Conservation (phyloP, 2,888 invertebrate genomes). For the Scaptomyza polygonia region DNA sequence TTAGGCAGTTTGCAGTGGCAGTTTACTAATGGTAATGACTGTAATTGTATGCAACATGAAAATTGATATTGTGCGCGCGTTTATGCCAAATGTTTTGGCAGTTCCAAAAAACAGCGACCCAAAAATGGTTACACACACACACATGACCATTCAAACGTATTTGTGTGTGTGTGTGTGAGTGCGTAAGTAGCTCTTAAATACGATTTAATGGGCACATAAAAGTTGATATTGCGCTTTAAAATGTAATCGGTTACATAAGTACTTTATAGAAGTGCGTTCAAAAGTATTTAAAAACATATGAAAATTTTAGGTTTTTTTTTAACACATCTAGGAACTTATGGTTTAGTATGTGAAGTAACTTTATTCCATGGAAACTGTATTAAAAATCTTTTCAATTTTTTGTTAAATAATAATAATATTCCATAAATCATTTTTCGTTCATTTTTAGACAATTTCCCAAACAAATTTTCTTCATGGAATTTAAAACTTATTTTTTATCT, state of each 20-base stretch:
- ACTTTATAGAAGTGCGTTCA: background rate
- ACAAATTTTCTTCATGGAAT: background rate
- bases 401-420: too few relatives aligned
- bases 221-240: background rate
- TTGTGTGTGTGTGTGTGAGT: background rate
- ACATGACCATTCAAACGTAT: background rate
- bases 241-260: background rate
- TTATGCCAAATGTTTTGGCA: slow-evolving; percentile 78
- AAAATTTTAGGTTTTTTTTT: background rate
- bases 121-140: slow-evolving; percentile 56
- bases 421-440: too few relatives aligned
- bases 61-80: slow-evolving; percentile 76
- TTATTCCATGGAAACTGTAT: too few relatives aligned
- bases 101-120: slow-evolving; percentile 46
- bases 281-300: too few relatives aligned
- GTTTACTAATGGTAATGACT: slow-evolving; percentile 81
- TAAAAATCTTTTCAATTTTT: background rate
- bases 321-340: background rate
- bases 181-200: slow-evolving; percentile 6
- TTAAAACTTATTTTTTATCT: background rate
- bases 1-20: slow-evolving; percentile 60
- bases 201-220: background rate
- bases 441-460: too few relatives aligned
- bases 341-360: too few relatives aligned
- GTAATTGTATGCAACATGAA: slow-evolving; percentile 76